Conservation (phyloP, 2,797 vertebrate genomes). For the Thunnus albacares region DNA sequence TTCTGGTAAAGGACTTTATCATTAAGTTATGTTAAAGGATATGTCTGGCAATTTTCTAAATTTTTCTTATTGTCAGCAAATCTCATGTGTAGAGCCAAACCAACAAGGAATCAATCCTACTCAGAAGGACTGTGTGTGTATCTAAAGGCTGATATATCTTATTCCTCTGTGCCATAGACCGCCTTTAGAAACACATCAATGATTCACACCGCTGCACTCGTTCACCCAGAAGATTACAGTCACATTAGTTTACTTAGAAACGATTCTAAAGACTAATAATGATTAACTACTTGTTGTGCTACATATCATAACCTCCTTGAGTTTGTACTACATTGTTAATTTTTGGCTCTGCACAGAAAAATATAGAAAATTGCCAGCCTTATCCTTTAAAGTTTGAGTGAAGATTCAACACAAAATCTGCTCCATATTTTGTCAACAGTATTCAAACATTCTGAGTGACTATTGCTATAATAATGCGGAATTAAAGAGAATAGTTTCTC, state of each 20-base stretch:
- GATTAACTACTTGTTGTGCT: neutral
- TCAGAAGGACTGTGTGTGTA: neutral
- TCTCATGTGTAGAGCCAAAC: neutral
- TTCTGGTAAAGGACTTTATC: constrained; percentile 42
- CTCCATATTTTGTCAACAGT: neutral
- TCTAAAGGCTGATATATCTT: neutral
- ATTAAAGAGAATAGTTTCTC: constrained; percentile 2
- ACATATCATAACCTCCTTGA: neutral
- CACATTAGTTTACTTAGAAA: neutral
- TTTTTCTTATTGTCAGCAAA: neutral
- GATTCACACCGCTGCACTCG: too few species aligned
- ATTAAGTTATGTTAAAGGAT: constrained; percentile 18
- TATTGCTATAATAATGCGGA: neutral
- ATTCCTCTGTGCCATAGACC: neutral
- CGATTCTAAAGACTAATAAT: neutral
- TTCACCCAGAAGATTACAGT: too few species aligned
- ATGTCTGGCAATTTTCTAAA: neutral
- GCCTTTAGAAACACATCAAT: neutral
- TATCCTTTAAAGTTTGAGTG: too few species aligned
- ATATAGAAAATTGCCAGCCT: too few species aligned
- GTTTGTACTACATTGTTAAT: neutral
- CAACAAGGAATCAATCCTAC: neutral
- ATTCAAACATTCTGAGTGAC: neutral
- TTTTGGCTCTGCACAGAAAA: neutral
- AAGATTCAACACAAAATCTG: constrained; percentile 18